phyloP scores from a whole-genome alignment of 2,797 vertebrate species.

The Oryzias dopingdopingensis region DNA sequence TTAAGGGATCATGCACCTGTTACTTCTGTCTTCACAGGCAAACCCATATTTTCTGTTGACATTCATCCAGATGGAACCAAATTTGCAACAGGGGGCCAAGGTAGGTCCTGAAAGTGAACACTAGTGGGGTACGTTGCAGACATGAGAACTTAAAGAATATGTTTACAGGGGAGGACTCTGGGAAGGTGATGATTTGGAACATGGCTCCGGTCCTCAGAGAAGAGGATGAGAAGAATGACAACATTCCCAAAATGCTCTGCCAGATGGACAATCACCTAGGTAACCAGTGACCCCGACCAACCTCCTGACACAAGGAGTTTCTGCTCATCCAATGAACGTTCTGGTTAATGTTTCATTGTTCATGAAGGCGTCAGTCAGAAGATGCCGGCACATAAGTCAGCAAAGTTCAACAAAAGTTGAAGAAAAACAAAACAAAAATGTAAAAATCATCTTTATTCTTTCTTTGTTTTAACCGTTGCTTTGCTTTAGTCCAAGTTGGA shows the following conservation, averaged over 20 bases:
- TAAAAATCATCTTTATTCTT: no score
- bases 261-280: slow-evolving; percentile 99
- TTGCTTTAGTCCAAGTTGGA: no score
- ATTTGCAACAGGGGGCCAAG: slow-evolving; percentile 98
- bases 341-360: no score
- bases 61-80: slow-evolving; percentile 98
- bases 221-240: slow-evolving; percentile 97
- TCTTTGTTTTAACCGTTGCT: no score
- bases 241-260: slow-evolving; percentile 97
- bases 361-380: no score
- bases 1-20: background rate
- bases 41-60: slow-evolving; percentile 98
- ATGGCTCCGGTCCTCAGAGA: slow-evolving; percentile 96
- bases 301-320: background rate
- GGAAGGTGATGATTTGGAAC: slow-evolving; percentile 99
- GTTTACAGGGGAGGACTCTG: slow-evolving; percentile 92
- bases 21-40: slow-evolving; percentile 77
- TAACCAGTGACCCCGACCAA: slow-evolving; percentile 48
- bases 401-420: no score
- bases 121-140: no score
- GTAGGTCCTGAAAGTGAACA: slow-evolving; percentile 58
- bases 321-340: no score
- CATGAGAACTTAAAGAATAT: background rate
- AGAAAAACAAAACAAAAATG: no score
- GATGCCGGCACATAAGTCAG: no score